These are phyloP conservation scores for Dicrostonyx torquatus DNA, from an alignment of 2,797 vertebrate genomes.

Conservation along the genomic window DNA sequence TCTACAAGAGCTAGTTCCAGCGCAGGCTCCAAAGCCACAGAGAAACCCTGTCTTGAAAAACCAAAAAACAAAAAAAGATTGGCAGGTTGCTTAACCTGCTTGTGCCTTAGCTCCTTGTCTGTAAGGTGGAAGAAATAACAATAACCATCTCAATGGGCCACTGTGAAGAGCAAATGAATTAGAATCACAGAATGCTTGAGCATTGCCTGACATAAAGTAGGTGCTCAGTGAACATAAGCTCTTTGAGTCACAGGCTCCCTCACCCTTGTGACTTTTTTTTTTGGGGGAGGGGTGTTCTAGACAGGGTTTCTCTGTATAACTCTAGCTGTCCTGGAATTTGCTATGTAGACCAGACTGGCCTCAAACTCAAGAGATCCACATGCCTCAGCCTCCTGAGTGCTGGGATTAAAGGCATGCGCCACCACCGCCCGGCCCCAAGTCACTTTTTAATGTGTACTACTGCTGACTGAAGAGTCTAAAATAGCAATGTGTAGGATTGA, in stretches of 20 bases:
- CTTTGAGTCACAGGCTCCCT: not conserved
- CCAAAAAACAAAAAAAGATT: no score
- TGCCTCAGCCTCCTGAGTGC: no score
- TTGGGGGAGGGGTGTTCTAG: no score
- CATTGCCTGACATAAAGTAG: rapidly evolving
- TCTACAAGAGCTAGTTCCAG: no score
- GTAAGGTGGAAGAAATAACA: not conserved
- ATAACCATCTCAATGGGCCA: not conserved
- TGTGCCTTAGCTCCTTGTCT: not conserved
- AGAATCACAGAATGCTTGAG: not conserved
- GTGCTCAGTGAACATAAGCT: not conserved
- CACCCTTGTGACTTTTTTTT: not conserved
- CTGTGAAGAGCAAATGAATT: not conserved
- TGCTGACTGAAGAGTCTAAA: not conserved
- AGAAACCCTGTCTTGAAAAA: no score
- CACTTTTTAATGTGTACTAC: constrained; percentile 33
- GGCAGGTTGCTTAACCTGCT: not conserved
- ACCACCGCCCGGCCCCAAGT: not conserved
- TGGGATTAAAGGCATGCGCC: not conserved
- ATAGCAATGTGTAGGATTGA: not conserved
- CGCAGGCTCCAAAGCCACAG: no score
- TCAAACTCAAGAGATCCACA: not conserved
- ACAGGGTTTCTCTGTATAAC: not conserved
- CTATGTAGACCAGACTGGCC: not conserved
- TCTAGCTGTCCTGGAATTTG: not conserved